Conservation (phyloP, 2,113 vertebrate species). For the Tor tambroides region DNA sequence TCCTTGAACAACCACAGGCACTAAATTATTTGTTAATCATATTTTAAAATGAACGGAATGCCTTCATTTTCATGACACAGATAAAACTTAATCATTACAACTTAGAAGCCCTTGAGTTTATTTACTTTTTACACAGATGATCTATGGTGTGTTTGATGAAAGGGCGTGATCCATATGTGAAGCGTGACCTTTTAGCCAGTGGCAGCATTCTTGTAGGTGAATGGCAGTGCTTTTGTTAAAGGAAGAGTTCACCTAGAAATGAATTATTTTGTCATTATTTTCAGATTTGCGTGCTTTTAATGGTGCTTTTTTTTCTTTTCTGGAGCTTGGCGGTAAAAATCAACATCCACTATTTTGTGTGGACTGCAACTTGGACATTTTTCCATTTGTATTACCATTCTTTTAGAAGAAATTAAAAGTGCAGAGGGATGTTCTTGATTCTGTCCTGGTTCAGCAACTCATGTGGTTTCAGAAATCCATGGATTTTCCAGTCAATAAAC, state of each 20-base stretch:
- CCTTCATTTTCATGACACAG: neutral
- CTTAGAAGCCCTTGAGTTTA: neutral
- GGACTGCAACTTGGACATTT: neutral
- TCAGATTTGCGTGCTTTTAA: neutral
- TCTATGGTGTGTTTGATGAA: neutral
- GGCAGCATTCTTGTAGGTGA: constrained; percentile 35
- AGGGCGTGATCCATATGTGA: constrained; percentile 12
- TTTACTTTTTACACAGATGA: neutral
- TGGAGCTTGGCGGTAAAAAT: neutral
- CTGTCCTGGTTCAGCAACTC: constrained; percentile 67
- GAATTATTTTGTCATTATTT: neutral
- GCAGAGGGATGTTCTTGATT: constrained; percentile 59
- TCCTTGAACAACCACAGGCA: constrained; percentile 35
- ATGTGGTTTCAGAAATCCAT: constrained; percentile 70
- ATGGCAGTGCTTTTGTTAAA: constrained; percentile 3
- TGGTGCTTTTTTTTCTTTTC: neutral
- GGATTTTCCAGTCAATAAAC: constrained; percentile 73
- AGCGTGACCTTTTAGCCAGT: constrained; percentile 34
- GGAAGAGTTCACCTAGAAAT: neutral
- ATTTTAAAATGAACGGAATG: neutral
- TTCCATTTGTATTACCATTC: neutral
- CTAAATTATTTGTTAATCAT: neutral
- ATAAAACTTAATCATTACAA: constrained; percentile 14
- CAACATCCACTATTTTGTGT: neutral
- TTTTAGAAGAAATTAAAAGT: constrained; percentile 41